phyloP scores from a whole-genome alignment of 2,888 invertebrate species.

The Melinaea marsaeus region DNA sequence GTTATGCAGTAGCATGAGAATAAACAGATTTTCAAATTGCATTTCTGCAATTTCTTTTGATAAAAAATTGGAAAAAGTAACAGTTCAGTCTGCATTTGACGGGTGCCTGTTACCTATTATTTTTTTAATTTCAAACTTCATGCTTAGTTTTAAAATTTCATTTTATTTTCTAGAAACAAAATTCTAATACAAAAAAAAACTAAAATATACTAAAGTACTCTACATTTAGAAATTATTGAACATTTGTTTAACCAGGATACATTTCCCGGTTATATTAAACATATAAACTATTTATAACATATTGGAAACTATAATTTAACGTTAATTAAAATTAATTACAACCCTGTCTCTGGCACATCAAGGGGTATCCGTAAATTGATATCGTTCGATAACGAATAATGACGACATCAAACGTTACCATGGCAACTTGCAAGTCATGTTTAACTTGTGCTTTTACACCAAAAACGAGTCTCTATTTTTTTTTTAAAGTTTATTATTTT shows the following conservation, averaged over 20 bases:
- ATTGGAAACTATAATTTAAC: constrained; percentile 20
- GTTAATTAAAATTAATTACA: constrained; percentile 37
- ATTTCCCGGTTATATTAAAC: neutral
- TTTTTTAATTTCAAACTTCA: constrained; percentile 8
- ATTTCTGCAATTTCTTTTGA: too few relatives aligned
- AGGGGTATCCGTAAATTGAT: constrained; percentile 35
- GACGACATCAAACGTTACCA: constrained; percentile 29
- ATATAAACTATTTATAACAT: constrained; percentile 3
- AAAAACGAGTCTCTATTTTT: too few relatives aligned
- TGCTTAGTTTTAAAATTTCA: constrained; percentile 5
- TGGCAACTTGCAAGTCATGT: constrained; percentile 11
- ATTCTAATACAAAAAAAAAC: neutral
- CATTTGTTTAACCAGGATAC: neutral
- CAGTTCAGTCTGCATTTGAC: constrained; percentile 16
- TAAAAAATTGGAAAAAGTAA: constrained; percentile 5
- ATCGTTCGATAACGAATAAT: constrained; percentile 22
- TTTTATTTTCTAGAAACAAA: neutral
- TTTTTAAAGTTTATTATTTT: too few relatives aligned
- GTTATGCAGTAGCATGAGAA: too few relatives aligned
- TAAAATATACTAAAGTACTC: neutral
- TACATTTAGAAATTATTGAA: neutral
- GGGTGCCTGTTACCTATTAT: constrained; percentile 13
- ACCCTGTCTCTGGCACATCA: constrained; percentile 34
- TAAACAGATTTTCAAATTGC: too few relatives aligned
- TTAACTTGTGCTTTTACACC: neutral